Conservation (phyloP, 1,140 invertebrate species). For the Lineus longissimus region DNA sequence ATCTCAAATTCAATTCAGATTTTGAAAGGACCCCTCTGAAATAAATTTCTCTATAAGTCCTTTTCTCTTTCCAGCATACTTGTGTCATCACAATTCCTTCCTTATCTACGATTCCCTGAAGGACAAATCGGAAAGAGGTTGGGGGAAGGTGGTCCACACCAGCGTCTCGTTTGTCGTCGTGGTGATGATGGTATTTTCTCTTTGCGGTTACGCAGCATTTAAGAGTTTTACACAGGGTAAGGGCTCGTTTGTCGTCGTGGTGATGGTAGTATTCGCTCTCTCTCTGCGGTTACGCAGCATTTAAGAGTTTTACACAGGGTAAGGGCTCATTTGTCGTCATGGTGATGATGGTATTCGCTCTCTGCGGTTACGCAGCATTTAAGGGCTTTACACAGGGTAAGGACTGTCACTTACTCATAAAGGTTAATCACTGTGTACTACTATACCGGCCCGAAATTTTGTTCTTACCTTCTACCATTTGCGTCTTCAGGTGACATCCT, state of each 20-base stretch:
- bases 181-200: neutral
- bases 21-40: no score
- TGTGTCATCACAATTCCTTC: slow-evolving; percentile 84
- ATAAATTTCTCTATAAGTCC: no score
- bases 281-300: neutral
- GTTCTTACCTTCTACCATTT: no score
- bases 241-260: neutral
- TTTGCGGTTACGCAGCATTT: neutral
- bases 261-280: neutral
- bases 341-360: neutral
- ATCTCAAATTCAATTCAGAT: no score
- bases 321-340: neutral
- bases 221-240: neutral
- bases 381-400: neutral
- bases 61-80: slow-evolving; percentile 67
- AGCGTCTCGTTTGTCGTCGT: neutral
- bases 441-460: no score
- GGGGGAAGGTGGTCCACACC: slow-evolving; percentile 64
- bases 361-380: neutral
- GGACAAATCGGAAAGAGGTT: slow-evolving; percentile 67
- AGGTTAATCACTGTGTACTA: neutral
- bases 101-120: slow-evolving; percentile 74
- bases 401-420: neutral
- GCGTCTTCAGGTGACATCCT: slow-evolving; percentile 66
- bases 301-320: neutral